Evolutionary conservation across 2,113 vertebrate genomes (phyloP).

Genomic region (Lutjanus erythropterus): DNA sequence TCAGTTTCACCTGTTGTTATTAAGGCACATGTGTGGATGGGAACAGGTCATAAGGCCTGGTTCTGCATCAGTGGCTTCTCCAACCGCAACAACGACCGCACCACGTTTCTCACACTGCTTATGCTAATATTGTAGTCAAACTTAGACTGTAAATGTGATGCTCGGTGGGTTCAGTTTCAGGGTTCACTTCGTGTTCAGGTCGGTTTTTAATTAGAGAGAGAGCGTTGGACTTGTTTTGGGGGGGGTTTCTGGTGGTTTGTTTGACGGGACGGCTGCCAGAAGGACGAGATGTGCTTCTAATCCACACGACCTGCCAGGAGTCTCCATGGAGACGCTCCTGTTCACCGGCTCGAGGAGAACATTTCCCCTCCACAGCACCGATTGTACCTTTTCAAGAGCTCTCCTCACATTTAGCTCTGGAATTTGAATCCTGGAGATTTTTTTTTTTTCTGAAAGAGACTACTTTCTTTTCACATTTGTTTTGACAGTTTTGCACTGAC

Average conservation of each 20-base stretch:
- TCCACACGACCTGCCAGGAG: constrained; percentile 45
- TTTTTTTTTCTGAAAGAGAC: not conserved
- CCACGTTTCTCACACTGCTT: not conserved
- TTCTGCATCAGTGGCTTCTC: not conserved
- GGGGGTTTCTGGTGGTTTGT: constrained; percentile 12
- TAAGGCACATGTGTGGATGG: not conserved
- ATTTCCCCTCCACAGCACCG: constrained; percentile 47
- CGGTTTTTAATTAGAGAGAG: not conserved
- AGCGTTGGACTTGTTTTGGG: constrained; percentile 18
- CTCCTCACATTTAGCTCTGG: constrained; percentile 43
- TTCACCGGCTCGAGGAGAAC: constrained; percentile 63
- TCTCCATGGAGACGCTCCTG: constrained; percentile 74
- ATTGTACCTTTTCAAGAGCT: constrained; percentile 59
- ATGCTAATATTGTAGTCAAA: not conserved
- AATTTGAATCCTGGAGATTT: constrained; percentile 30
- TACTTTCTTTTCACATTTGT: constrained; percentile 1
- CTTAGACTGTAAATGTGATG: not conserved
- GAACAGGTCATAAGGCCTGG: not conserved
- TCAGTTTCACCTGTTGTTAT: not conserved
- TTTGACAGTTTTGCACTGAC: not conserved
- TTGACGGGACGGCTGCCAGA: constrained; percentile 33
- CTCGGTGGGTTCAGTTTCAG: not conserved
- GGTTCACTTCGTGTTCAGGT: not conserved
- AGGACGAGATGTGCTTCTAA: constrained; percentile 44
- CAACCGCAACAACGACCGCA: not conserved